Evolutionary conservation across 2,888 invertebrate genomes (phyloP).

Genomic region (Lingula anatina): DNA sequence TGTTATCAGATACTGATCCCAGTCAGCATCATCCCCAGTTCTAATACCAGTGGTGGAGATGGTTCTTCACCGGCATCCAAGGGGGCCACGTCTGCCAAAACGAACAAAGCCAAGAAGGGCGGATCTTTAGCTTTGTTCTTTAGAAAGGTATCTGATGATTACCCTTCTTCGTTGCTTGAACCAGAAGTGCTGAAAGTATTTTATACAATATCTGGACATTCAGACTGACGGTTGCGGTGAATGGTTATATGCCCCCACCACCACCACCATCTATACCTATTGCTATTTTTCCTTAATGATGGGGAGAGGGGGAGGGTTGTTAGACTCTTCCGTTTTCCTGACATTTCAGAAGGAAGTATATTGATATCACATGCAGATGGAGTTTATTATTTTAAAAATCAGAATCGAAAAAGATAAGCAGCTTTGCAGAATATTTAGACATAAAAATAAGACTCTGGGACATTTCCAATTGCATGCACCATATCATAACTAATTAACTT

Average conservation of each 20-base stretch:
- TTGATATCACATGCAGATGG: too few relatives aligned
- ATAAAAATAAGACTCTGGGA: too few relatives aligned
- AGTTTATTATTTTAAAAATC: too few relatives aligned
- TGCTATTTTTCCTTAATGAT: not conserved
- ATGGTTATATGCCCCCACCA: too few relatives aligned
- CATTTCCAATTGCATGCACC: too few relatives aligned
- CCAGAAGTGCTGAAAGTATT: conserved; percentile 3
- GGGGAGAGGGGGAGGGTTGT: not conserved
- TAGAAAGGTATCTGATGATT: conserved; percentile 67
- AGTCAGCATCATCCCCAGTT: conserved; percentile 9
- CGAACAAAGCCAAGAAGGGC: conserved; percentile 57
- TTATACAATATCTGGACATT: not conserved
- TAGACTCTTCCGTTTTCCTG: too few relatives aligned
- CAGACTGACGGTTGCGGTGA: not conserved
- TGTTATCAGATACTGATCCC: conserved; percentile 33
- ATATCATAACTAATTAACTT: too few relatives aligned
- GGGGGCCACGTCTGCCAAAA: conserved; percentile 3
- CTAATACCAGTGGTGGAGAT: not conserved
- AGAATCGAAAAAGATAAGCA: too few relatives aligned
- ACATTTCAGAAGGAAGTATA: too few relatives aligned
- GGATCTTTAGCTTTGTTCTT: conserved; percentile 75
- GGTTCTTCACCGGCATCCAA: not conserved
- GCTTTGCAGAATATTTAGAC: too few relatives aligned
- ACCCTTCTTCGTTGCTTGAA: not conserved
- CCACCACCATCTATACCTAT: too few relatives aligned